Conservation (phyloP, 2,888 invertebrate species). For the Agelastica alni region DNA sequence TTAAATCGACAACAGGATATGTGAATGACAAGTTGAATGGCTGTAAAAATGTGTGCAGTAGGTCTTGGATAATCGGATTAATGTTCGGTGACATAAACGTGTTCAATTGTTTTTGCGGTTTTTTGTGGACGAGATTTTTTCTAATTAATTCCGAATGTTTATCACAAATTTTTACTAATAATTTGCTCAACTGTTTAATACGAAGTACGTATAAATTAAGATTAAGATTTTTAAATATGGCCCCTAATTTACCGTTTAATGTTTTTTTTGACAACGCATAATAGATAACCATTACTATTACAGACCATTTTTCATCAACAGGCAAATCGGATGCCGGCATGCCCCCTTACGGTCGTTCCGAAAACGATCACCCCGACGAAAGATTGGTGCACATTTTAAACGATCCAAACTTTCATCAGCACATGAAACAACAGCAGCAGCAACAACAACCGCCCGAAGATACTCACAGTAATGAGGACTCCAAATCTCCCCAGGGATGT, state of each 20-base stretch:
- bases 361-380: constrained; percentile 83
- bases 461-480: constrained; percentile 79
- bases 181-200: too few species aligned
- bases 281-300: constrained; percentile 43
- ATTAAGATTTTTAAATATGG: too few species aligned
- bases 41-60: constrained; percentile 33
- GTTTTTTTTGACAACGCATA: too few species aligned
- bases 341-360: constrained; percentile 76
- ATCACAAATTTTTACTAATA: too few species aligned
- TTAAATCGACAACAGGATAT: constrained; percentile 29
- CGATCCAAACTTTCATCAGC: constrained; percentile 81
- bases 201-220: too few species aligned
- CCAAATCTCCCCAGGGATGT: constrained; percentile 80
- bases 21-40: constrained; percentile 33
- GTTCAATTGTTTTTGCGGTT: constrained; percentile 11
- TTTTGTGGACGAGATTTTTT: constrained; percentile 6
- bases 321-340: constrained; percentile 84
- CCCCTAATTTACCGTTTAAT: too few species aligned
- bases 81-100: constrained; percentile 6
- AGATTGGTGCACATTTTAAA: constrained; percentile 90
- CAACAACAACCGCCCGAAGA: constrained; percentile 49
- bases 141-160: constrained; percentile 4
- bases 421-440: constrained; percentile 67
- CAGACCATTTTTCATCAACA: constrained; percentile 60
- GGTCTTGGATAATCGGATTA: constrained; percentile 31